Conservation (phyloP, 2,888 invertebrate species). For the Endomychus coccineus region DNA sequence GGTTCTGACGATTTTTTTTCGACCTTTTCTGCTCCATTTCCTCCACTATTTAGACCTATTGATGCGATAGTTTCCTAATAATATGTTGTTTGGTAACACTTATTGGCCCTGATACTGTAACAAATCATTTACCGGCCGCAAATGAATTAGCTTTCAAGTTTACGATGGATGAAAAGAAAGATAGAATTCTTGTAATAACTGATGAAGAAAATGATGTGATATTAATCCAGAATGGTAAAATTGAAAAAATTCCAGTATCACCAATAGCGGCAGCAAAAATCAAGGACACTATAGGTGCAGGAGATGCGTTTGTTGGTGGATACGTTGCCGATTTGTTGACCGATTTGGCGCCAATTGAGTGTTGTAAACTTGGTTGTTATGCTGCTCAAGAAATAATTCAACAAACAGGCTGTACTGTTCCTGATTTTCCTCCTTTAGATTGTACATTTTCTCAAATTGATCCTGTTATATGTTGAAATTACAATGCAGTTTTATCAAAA, state of each 20-base stretch:
- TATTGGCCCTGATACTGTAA: no score
- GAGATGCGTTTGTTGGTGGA: constrained; percentile 54
- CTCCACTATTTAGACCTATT: no score
- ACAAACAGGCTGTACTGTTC: constrained; percentile 46
- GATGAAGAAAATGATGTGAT: constrained; percentile 52
- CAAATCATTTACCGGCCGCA: no score
- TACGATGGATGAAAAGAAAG: constrained; percentile 27
- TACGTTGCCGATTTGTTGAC: constrained; percentile 48
- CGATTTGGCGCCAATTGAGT: constrained; percentile 39
- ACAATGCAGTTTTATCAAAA: no score
- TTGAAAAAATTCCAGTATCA: constrained; percentile 32
- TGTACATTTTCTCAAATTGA: no score
- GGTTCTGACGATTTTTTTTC: no score
- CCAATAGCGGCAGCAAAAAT: constrained; percentile 40
- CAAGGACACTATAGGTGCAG: constrained; percentile 53
- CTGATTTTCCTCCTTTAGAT: constrained; percentile 23
- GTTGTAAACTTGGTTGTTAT: constrained; percentile 43
- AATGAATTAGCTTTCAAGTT: no score
- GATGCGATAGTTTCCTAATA: no score
- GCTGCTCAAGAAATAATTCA: constrained; percentile 45
- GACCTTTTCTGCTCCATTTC: no score
- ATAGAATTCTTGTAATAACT: constrained; percentile 55
- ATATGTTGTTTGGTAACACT: no score
- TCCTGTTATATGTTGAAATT: no score
- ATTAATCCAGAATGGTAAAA: constrained; percentile 35